Conservation (phyloP, 2,888 invertebrate species). For the Seira sanloemensis region DNA sequence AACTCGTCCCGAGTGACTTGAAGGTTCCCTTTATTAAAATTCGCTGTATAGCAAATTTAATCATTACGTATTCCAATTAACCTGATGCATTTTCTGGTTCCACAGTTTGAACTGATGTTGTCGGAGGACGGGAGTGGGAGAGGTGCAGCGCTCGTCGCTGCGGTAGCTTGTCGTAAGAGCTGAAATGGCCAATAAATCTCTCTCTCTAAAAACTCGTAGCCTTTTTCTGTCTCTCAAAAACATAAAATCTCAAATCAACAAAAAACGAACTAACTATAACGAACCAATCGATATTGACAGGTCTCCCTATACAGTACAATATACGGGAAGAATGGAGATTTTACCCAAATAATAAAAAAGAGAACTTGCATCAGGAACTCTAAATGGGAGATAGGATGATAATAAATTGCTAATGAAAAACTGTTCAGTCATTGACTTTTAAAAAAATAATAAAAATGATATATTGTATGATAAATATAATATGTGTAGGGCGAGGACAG, state of each 20-base stretch:
- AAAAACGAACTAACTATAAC: neutral
- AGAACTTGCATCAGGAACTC: neutral
- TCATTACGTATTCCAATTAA: neutral
- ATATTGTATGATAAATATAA: neutral
- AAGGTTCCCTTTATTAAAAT: conserved; percentile 26
- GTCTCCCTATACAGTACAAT: conserved; percentile 12
- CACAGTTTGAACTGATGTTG: conserved; percentile 93
- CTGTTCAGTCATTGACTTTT: neutral
- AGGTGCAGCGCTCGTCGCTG: conserved; percentile 96
- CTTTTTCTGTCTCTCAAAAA: conserved; percentile 22
- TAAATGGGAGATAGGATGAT: neutral
- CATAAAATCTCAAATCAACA: neutral
- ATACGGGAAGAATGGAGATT: conserved; percentile 12
- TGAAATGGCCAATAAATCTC: conserved; percentile 30
- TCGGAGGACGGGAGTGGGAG: conserved; percentile 98
- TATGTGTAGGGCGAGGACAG: too few relatives aligned
- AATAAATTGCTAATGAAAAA: conserved; percentile 3
- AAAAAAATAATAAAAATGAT: neutral
- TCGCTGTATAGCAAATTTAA: neutral
- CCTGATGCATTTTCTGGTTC: conserved; percentile 71
- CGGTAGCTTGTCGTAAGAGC: conserved; percentile 81
- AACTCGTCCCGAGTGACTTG: conserved; percentile 42
- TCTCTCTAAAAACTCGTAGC: conserved; percentile 40
- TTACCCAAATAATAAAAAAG: neutral
- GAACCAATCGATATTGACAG: neutral